Evolutionary conservation across 1,140 invertebrate genomes (phyloP), one percentile per base, ranked within the genome.

Genomic region (Brachionus manjavacas): DNA sequence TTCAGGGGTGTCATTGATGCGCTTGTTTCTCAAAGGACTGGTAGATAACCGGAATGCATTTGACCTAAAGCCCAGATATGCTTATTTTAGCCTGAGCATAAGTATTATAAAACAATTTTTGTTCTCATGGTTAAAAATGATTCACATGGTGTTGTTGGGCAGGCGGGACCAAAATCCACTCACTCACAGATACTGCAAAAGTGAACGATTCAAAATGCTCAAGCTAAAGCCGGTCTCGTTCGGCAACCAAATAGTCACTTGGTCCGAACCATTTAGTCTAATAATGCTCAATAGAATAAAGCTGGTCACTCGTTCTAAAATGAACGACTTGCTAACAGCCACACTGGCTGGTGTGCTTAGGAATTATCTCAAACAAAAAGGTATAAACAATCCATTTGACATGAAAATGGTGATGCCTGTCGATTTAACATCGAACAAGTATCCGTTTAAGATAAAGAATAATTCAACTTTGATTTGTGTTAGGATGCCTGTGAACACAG

Each of bases 221-320:
- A 68, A 81, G 55, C 25, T 68, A 35, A 81, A 68, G 41, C 2
- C 64, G 52, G 52, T 12, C 20, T 23, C 16, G n/a, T 64, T 64
- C 6, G 31, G 46, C 12, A 6, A 16, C 31, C 81, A 43, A 68
- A 46, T 52, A 43, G 23, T 83, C 41, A 23, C 23, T 4, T 83
- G 81, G 81, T 83, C 81, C 23, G 14, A 68, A 31, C 81, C 81
- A 70, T 83, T 83, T 70, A 83, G 81, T 14, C 43, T 83, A 35
- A 25, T 60, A 20, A 20, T 55, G 35, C 20, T 68, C n/a, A 68
- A 83, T 83, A 2, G 81, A 46, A 60, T 83, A n/a, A 83, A 83
- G 68, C n/a, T 70, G 1, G 81, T 83, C 16, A 83, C 81, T 6
- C 14, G 81, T 39, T 68, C 64, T 8, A 68, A 68, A 70, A 83